A percentile compares a stretch with the other conserved stretches of the same genome.
These are phyloP conservation scores for Coptodon bakossiorum DNA, from an alignment of 2,113 vertebrate species.

Conservation along the genomic window DNA sequence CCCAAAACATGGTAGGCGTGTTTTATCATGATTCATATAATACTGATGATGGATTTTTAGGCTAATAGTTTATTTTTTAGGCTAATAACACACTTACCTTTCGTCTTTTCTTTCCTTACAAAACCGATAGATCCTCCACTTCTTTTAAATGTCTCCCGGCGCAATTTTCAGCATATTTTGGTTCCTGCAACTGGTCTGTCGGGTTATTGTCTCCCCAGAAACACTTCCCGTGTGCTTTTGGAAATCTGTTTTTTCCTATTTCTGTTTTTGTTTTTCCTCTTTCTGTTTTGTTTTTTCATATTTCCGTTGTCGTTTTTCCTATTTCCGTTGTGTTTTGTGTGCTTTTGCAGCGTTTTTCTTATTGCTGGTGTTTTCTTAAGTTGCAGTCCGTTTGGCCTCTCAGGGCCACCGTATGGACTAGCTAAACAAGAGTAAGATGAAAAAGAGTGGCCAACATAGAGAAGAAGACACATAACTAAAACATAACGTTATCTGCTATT, in stretches of 20 bases:
- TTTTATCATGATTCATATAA: too few relatives aligned
- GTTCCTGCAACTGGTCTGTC: too few relatives aligned
- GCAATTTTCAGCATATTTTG: too few relatives aligned
- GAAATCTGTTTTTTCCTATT: neutral
- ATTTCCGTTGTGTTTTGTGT: neutral
- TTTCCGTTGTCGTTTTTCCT: neutral
- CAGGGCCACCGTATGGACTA: neutral
- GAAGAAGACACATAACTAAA: neutral
- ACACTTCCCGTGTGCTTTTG: neutral
- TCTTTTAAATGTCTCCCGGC: too few relatives aligned
- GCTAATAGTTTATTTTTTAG: too few relatives aligned
- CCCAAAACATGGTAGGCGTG: too few relatives aligned
- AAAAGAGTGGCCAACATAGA: neutral
- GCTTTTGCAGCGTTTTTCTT: fast-evolving
- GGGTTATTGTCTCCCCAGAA: neutral
- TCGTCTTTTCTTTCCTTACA: too few relatives aligned
- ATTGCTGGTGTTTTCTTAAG: neutral
- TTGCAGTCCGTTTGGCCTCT: neutral
- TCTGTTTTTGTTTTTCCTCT: neutral
- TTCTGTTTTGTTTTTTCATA: too few relatives aligned
- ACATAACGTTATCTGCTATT: neutral
- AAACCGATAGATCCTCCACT: too few relatives aligned
- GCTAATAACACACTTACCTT: too few relatives aligned
- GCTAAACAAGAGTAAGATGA: neutral
- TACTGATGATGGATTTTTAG: too few relatives aligned